Percentiles rank a stretch among this genome's conserved stretches.
These are phyloP conservation scores for Drosophila atripex DNA, from an alignment of 2,888 invertebrate genomes.

Conservation along the genomic window DNA sequence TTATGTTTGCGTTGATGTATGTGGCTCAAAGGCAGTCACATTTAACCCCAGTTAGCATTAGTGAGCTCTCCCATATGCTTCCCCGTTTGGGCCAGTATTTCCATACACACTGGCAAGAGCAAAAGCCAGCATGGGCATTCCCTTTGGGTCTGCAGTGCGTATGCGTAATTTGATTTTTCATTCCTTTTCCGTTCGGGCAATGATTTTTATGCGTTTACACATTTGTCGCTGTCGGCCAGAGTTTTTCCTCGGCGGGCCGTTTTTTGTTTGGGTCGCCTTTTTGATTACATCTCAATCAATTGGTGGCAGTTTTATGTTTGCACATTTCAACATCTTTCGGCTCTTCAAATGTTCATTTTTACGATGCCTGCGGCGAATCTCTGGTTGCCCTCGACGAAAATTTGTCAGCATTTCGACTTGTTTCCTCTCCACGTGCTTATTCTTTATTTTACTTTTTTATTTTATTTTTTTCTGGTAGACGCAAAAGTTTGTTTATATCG, in stretches of 20 bases:
- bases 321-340: conserved; percentile 72
- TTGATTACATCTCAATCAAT: conserved; percentile 81
- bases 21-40: conserved; percentile 50
- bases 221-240: conserved; percentile 34
- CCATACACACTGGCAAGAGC: conserved; percentile 24
- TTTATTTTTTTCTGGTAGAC: conserved; percentile 31
- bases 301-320: conserved; percentile 76
- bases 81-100: conserved; percentile 13
- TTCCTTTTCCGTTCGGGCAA: conserved; percentile 43
- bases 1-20: conserved; percentile 67
- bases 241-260: conserved; percentile 10
- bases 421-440: conserved; percentile 32
- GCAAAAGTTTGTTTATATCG: conserved; percentile 70
- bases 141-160: conserved; percentile 49
- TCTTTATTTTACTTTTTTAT: conserved; percentile 18
- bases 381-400: conserved; percentile 53
- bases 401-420: conserved; percentile 65
- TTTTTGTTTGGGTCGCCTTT: conserved; percentile 49
- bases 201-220: conserved; percentile 64
- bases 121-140: conserved; percentile 26
- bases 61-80: conserved; percentile 63
- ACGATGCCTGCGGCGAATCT: conserved; percentile 65
- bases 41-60: conserved; percentile 70
- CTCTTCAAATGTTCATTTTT: conserved; percentile 68
- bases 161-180: conserved; percentile 57